Conservation (phyloP, 2,888 invertebrate species). For the Catonia carolina region DNA sequence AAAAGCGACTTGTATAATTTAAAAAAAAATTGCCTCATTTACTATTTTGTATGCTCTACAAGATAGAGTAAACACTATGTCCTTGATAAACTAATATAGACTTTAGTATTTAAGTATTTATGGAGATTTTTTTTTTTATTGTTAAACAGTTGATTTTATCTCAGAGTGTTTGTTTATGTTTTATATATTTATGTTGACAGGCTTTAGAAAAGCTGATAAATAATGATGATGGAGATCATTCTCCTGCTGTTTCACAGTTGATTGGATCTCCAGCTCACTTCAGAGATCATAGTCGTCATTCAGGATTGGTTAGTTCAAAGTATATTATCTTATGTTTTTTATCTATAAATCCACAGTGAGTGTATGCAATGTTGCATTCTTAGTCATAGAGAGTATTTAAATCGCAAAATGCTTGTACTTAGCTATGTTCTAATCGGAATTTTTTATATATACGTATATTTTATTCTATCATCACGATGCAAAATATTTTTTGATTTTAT, state of each 20-base stretch:
- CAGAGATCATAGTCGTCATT: constrained; percentile 26
- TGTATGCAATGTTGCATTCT: neutral
- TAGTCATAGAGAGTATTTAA: neutral
- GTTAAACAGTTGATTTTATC: no score
- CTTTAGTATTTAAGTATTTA: no score
- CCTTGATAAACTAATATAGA: no score
- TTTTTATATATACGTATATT: no score
- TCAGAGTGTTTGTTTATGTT: no score
- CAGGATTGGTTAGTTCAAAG: constrained; percentile 29
- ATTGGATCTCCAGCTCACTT: constrained; percentile 53
- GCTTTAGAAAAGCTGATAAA: constrained; percentile 69
- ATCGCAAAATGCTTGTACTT: neutral
- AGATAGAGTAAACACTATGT: no score
- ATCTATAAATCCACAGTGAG: neutral
- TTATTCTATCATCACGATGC: no score
- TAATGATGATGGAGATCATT: constrained; percentile 56
- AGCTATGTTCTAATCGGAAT: neutral
- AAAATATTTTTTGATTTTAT: no score
- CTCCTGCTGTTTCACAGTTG: constrained; percentile 55
- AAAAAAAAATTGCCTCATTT: no score
- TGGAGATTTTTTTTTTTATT: no score
- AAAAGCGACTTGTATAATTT: no score
- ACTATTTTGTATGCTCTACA: no score
- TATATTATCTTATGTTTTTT: neutral
- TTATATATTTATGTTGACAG: constrained; percentile 44